A percentile compares a stretch with the other conserved stretches of the same genome.
phyloP scores from a whole-genome alignment of 1,140 invertebrate genomes.

The Colletes latitarsis region DNA sequence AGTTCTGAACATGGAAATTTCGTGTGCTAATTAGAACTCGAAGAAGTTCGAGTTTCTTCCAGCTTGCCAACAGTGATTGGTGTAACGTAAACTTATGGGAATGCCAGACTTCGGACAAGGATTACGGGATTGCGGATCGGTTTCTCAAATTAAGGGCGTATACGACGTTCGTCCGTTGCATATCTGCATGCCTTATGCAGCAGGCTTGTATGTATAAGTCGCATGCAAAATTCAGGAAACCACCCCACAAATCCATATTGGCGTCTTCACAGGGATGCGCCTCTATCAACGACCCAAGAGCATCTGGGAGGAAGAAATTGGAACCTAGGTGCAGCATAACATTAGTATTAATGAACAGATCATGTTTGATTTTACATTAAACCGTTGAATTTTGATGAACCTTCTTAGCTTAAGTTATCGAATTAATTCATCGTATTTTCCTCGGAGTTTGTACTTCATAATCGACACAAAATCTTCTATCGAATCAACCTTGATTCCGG shows the following conservation, averaged over 20 bases:
- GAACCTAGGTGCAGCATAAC: not conserved
- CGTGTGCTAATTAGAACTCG: too few relatives aligned
- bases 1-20: too few relatives aligned
- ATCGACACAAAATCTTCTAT: too few relatives aligned
- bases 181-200: not conserved
- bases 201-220: not conserved
- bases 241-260: not conserved
- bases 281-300: not conserved
- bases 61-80: not conserved
- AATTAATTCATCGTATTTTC: too few relatives aligned
- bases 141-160: slow-evolving; percentile 8
- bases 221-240: slow-evolving; percentile 8
- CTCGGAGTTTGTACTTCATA: too few relatives aligned
- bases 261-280: not conserved
- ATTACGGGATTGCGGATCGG: not conserved
- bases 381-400: too few relatives aligned
- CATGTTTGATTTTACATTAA: not conserved
- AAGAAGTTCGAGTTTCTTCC: not conserved
- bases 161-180: not conserved
- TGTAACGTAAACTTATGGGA: not conserved
- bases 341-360: not conserved
- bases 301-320: not conserved
- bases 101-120: not conserved
- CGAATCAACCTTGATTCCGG: too few relatives aligned
- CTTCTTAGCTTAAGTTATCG: too few relatives aligned